Evolutionary conservation across 2,888 invertebrate species (phyloP).

Genomic region (Argyra leucocephala): DNA sequence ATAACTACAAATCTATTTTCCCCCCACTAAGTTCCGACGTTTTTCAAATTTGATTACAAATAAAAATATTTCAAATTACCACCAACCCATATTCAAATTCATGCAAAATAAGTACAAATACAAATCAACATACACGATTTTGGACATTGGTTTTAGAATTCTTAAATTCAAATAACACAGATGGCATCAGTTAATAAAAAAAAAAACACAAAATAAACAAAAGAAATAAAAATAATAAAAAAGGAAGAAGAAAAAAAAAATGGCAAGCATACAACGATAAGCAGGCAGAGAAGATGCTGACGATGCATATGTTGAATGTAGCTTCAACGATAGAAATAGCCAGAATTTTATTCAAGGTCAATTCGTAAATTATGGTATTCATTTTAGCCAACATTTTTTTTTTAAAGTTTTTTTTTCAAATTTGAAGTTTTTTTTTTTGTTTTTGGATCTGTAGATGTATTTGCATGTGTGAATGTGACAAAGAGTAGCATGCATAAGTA

Average conservation of each 20-base stretch:
- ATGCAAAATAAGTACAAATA: no score
- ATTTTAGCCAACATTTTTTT: background rate
- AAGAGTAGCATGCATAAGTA: background rate
- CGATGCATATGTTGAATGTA: background rate
- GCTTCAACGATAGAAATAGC: background rate
- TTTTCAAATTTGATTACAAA: no score
- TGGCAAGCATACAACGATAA: no score
- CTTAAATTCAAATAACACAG: background rate
- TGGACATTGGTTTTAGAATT: background rate
- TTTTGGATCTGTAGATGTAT: background rate
- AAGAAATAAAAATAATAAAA: no score
- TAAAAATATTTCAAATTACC: no score
- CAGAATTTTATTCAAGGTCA: conserved; percentile 3
- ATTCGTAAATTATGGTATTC: background rate
- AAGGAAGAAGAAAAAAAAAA: no score
- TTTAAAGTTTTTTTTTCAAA: background rate
- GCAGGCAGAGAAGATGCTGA: background rate
- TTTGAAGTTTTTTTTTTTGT: background rate
- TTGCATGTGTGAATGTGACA: background rate
- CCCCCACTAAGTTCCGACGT: no score
- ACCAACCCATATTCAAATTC: no score
- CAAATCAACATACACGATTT: no score
- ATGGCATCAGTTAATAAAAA: background rate
- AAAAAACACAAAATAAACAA: no score
- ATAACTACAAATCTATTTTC: no score